These are phyloP conservation scores for Crenichthys baileyi DNA, from an alignment of 2,797 vertebrate species.

Conservation along the genomic window DNA sequence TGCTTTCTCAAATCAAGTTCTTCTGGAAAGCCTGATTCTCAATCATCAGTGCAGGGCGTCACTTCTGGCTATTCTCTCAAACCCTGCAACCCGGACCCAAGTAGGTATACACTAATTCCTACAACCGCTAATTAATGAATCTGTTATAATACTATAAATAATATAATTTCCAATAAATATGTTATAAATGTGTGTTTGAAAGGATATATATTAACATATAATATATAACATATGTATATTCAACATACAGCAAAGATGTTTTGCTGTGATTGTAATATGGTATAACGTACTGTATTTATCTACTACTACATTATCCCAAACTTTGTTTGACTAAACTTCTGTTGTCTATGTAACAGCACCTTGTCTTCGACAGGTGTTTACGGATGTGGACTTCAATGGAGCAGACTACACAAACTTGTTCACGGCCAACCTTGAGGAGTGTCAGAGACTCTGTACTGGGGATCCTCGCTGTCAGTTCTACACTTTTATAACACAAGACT, in stretches of 20 bases:
- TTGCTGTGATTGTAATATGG: no score
- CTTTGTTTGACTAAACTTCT: background rate
- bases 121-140: no score
- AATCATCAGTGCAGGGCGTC: conserved; percentile 21
- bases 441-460: conserved; percentile 70
- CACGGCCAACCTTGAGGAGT: conserved; percentile 53
- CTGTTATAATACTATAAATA: no score
- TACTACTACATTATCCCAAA: no score
- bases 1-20: conserved; percentile 67
- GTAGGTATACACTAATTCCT: conserved; percentile 22
- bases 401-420: conserved; percentile 56
- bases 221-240: no score
- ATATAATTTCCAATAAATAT: no score
- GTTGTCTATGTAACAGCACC: conserved; percentile 21
- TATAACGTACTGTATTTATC: no score
- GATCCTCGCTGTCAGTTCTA: conserved; percentile 69
- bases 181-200: no score
- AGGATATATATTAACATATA: no score
- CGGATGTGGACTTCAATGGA: conserved; percentile 50
- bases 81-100: conserved; percentile 5
- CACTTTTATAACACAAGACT: conserved; percentile 40
- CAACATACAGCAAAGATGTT: no score
- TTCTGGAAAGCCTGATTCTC: conserved; percentile 27
- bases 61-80: conserved; percentile 72
- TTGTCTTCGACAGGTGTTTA: conserved; percentile 46